A percentile compares a stretch with the other conserved stretches of the same genome.
Conservation (phyloP, 1,140 invertebrate species). For the Frieseomelitta varia region DNA sequence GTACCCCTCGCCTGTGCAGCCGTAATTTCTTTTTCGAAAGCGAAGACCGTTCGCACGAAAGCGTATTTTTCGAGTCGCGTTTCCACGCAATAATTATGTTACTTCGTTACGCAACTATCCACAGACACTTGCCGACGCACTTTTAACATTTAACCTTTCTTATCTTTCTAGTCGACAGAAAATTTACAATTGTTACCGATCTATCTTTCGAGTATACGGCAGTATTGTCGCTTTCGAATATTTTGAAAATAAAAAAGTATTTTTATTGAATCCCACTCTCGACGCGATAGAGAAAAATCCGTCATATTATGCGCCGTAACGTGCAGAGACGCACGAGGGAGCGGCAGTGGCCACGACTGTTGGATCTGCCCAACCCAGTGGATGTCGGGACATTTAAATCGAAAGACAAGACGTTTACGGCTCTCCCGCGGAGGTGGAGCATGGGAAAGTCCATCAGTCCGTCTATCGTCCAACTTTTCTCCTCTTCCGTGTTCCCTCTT, state of each 20-base stretch:
- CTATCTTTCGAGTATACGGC: background rate
- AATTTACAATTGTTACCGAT: background rate
- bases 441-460: conserved; percentile 54
- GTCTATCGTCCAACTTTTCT: conserved; percentile 33
- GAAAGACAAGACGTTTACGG: conserved; percentile 63
- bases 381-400: conserved; percentile 63
- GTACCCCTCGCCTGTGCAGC: background rate
- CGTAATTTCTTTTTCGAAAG: conserved; percentile 29
- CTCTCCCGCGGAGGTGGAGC: conserved; percentile 57
- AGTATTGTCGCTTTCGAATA: no score
- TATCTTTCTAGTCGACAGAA: background rate
- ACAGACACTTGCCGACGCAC: conserved; percentile 1
- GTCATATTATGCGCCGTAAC: conserved; percentile 3
- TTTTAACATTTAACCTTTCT: conserved; percentile 35
- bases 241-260: no score
- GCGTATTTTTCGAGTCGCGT: background rate
- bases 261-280: no score
- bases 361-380: conserved; percentile 54
- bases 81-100: conserved; percentile 34
- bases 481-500: conserved; percentile 13
- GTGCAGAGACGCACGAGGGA: conserved; percentile 37
- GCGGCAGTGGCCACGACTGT: conserved; percentile 46
- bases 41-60: background rate
- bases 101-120: conserved; percentile 29
- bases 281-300: background rate